Evolutionary conservation across 2,113 vertebrate genomes (phyloP), one percentile per base, ranked within the genome.

Genomic region (Carassius carassius): DNA sequence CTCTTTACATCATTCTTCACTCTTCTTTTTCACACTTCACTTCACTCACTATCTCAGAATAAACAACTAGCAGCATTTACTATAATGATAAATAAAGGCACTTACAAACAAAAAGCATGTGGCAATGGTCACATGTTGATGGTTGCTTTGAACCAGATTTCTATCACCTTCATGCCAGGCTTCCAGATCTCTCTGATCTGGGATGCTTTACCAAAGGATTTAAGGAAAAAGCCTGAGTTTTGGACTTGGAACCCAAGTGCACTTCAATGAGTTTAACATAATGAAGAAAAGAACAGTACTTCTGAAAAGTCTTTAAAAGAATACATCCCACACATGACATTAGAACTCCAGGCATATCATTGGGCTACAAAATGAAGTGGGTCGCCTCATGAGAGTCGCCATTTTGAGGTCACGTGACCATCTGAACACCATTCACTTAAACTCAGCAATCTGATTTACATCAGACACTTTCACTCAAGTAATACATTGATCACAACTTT

Each of bases 161-260:
- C 1, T n/a, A 73, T 47, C 47, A 47, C 3, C 1, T 47, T 47
- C n/a, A 49, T 74, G 70, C 25, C 70, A 74, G 44, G 21, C 21
- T 23, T 74, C 41, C 23, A 47, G 41, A 73, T 47, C n/a, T 49
- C 72, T 9, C 12, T 25, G 41, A 25, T 74, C 70, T 47, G 11
- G n/a, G 70, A 74, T 16, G 70, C 70, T 74, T 74, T 74, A 74
- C 41, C 2, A 74, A 74, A 74, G n/a, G 41, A 49, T 49, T 49
- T 25, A 49, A 16, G n/a, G 41, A n/a, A 25, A 47, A 74, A 25
- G 41, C n/a, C 70, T 23, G 21, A 23, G 41, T 25, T 74, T 74
- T 23, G 37, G 0, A 11, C 69, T 72, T 41, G n/a, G n/a, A n/a
- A n/a, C n/a, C n/a, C n/a, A 12, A 62, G 37, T 44, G 12, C 41